A percentile compares a stretch with the other conserved stretches of the same genome.
phyloP scores from a whole-genome alignment of 2,888 invertebrate species.

The Melipona beecheii region DNA sequence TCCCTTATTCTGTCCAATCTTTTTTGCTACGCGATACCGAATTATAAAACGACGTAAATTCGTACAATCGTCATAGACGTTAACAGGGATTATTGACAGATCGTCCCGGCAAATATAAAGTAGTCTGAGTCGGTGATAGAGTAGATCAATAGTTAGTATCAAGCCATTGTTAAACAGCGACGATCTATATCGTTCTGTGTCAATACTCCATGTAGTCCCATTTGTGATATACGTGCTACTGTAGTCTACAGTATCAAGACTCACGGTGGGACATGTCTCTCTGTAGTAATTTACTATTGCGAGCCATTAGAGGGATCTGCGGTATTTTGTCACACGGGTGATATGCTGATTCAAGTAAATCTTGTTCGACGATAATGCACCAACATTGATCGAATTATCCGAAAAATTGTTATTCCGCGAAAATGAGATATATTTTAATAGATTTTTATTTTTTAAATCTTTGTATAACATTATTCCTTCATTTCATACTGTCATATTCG shows the following conservation, averaged over 20 bases:
- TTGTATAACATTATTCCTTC: neutral
- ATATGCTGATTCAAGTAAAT: conserved; percentile 3
- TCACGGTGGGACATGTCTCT: conserved; percentile 8
- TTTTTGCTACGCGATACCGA: neutral
- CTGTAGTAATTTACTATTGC: conserved; percentile 16
- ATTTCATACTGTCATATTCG: no score
- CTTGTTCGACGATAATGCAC: neutral
- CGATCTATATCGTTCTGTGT: conserved; percentile 26
- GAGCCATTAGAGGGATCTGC: conserved; percentile 3
- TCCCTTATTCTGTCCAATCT: neutral
- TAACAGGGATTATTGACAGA: neutral
- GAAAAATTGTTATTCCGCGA: neutral
- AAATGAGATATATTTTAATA: neutral
- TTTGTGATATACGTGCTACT: conserved; percentile 16
- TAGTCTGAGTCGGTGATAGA: neutral
- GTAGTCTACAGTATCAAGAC: conserved; percentile 16
- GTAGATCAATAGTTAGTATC: neutral
- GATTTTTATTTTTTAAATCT: neutral
- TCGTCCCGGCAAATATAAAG: neutral
- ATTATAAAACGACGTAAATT: neutral
- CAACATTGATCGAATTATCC: neutral
- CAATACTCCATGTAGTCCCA: conserved; percentile 24
- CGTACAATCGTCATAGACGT: neutral
- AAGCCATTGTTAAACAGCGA: conserved; percentile 26
- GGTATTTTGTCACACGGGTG: conserved; percentile 15